phyloP scores from a whole-genome alignment of 2,888 invertebrate species.

The Sipha maydis region DNA sequence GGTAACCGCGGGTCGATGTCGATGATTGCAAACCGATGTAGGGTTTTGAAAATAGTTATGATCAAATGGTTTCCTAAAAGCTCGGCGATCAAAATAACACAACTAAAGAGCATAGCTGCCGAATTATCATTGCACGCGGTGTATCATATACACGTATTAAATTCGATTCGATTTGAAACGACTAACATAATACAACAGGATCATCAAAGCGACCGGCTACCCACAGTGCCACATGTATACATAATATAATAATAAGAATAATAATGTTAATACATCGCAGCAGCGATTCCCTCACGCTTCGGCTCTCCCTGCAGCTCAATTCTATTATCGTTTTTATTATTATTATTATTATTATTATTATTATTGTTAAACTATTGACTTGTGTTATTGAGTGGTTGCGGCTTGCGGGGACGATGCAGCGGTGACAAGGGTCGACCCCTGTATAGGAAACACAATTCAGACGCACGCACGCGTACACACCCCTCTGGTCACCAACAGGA shows the following conservation, averaged over 20 bases:
- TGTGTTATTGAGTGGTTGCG: slow-evolving; percentile 56
- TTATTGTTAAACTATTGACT: slow-evolving; percentile 59
- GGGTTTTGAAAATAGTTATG: neutral
- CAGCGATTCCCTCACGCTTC: neutral
- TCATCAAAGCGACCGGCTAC: slow-evolving; percentile 33
- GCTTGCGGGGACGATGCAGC: slow-evolving; percentile 2
- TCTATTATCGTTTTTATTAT: slow-evolving; percentile 28
- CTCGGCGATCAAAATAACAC: neutral
- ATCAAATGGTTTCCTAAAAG: too few relatives aligned
- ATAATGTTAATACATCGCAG: slow-evolving; percentile 27
- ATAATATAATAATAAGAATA: slow-evolving; percentile 30
- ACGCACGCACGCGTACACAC: neutral
- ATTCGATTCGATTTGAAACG: slow-evolving; percentile 39
- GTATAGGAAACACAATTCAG: slow-evolving; percentile 5
- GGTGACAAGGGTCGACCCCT: slow-evolving; percentile 45
- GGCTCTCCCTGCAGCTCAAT: neutral
- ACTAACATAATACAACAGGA: slow-evolving; percentile 43
- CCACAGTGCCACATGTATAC: neutral
- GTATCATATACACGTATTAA: neutral
- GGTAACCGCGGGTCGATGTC: too few relatives aligned
- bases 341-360: slow-evolving; percentile 41
- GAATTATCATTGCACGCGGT: too few relatives aligned
- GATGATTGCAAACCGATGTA: neutral
- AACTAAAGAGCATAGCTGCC: neutral
- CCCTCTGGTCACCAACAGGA: slow-evolving; percentile 16